Evolutionary conservation across 2,888 invertebrate genomes (phyloP).

Genomic region (Spatulosminthurus flaviceps): DNA sequence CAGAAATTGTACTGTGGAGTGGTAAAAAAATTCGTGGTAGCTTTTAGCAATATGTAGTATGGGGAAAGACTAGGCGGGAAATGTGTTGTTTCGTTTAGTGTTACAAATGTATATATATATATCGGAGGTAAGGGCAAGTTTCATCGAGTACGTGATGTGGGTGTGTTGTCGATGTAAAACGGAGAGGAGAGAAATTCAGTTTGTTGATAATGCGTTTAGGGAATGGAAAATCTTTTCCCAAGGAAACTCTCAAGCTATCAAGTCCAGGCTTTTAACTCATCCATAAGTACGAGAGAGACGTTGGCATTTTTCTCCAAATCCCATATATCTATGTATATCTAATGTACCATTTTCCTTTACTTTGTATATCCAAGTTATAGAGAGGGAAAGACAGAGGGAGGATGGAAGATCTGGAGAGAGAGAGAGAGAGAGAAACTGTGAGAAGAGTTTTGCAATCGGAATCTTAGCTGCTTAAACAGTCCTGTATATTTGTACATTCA

Average conservation of each 20-base stretch:
- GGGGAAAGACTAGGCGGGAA: too few species aligned
- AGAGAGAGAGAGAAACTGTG: neutral
- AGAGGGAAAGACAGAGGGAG: neutral
- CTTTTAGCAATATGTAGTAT: too few species aligned
- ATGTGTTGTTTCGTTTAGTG: too few species aligned
- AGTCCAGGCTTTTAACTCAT: slow-evolving; percentile 23
- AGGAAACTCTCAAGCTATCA: slow-evolving; percentile 5
- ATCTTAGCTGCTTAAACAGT: slow-evolving; percentile 1
- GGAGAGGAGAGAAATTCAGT: slow-evolving; percentile 15
- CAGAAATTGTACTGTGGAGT: too few species aligned
- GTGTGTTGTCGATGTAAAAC: slow-evolving; percentile 5
- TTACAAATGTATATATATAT: too few species aligned
- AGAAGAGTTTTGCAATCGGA: neutral
- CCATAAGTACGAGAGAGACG: neutral
- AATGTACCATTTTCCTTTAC: too few species aligned
- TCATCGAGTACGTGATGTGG: neutral
- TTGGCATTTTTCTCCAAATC: neutral
- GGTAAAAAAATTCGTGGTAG: too few species aligned
- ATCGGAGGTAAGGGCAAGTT: neutral
- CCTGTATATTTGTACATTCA: neutral
- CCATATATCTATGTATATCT: neutral
- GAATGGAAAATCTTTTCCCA: slow-evolving; percentile 28
- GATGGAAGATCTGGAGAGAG: neutral
- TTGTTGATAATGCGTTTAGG: slow-evolving; percentile 32
- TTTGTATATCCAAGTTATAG: neutral